Conservation (phyloP, 2,113 vertebrate genomes). For the Esox niger region DNA sequence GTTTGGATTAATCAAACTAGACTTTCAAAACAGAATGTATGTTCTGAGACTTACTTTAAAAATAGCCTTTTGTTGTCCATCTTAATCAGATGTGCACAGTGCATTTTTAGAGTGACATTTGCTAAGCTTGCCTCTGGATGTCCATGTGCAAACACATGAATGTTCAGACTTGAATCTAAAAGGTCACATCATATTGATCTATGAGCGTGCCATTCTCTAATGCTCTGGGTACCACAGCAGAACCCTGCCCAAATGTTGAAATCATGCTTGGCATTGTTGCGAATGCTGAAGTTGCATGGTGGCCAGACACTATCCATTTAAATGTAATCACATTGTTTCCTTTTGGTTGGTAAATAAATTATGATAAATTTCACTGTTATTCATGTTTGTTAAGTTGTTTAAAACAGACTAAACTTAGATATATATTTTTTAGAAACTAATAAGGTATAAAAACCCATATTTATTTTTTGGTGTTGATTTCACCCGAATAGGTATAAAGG, state of each 20-base stretch:
- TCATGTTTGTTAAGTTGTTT: no score
- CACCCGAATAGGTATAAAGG: neutral
- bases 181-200: conserved; percentile 67
- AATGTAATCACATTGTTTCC: no score
- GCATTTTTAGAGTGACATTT: conserved; percentile 66
- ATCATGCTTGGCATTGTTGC: conserved; percentile 10
- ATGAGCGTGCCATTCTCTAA: conserved; percentile 23
- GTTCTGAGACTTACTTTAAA: conserved; percentile 32
- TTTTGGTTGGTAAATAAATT: no score
- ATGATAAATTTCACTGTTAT: no score
- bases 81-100: conserved; percentile 60
- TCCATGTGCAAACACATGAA: conserved; percentile 38
- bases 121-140: conserved; percentile 52
- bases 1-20: neutral
- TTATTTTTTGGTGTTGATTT: no score
- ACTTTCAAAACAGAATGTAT: neutral
- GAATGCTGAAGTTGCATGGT: neutral
- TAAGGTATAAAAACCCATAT: no score
- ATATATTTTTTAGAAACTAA: no score
- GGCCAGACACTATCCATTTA: no score
- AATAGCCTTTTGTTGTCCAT: conserved; percentile 38
- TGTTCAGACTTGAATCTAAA: conserved; percentile 44
- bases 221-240: conserved; percentile 23
- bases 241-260: conserved; percentile 21
- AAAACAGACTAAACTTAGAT: no score